phyloP scores from a whole-genome alignment of 2,797 vertebrate genomes.

The Acanthurus tractus region DNA sequence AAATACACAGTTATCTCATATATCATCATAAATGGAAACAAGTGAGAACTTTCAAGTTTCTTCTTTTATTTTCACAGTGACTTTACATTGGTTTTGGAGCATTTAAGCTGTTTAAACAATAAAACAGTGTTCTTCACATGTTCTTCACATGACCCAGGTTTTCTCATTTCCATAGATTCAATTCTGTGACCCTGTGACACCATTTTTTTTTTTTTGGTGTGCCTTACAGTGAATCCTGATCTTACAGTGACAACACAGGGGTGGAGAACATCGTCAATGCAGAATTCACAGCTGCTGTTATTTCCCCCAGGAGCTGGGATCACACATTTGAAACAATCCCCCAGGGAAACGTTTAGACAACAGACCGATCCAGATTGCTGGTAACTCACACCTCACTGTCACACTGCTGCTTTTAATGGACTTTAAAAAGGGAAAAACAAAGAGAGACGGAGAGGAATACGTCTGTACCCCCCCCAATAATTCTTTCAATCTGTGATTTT shows the following conservation, averaged over 20 bases:
- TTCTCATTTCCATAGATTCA: slow-evolving; percentile 39
- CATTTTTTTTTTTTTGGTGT: slow-evolving; percentile 19
- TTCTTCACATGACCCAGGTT: slow-evolving; percentile 29
- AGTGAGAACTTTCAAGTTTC: background rate
- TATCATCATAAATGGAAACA: background rate
- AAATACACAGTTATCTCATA: background rate
- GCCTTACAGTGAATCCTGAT: slow-evolving; percentile 44
- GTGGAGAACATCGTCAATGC: slow-evolving; percentile 65
- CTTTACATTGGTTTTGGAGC: background rate
- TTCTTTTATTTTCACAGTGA: background rate
- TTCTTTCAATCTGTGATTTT: slow-evolving; percentile 8
- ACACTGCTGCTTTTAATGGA: slow-evolving; percentile 53
- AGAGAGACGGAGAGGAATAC: background rate
- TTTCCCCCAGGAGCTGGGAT: slow-evolving; percentile 73
- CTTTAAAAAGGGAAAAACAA: slow-evolving; percentile 27
- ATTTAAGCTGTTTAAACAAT: background rate
- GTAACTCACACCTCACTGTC: slow-evolving; percentile 55
- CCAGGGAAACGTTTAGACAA: slow-evolving; percentile 60
- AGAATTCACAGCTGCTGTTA: slow-evolving; percentile 72
- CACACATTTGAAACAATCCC: slow-evolving; percentile 69
- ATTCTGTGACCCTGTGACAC: slow-evolving; percentile 49
- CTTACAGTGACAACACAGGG: slow-evolving; percentile 2
- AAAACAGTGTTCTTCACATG: slow-evolving; percentile 9
- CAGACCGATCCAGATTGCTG: slow-evolving; percentile 52
- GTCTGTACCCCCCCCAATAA: background rate